Conservation (phyloP, 2,797 vertebrate species). For the Lateolabrax maculatus region DNA sequence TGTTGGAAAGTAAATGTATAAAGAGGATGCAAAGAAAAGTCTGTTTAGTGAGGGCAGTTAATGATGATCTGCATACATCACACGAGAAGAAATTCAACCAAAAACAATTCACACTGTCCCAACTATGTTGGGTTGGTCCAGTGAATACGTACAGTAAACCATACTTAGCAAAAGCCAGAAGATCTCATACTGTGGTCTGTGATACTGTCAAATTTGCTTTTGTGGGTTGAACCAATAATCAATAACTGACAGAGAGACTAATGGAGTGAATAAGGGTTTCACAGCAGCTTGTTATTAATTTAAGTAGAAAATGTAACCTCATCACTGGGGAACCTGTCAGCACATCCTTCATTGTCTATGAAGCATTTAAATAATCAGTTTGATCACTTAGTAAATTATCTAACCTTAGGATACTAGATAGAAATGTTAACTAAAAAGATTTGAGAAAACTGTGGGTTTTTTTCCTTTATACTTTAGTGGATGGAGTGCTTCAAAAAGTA, state of each 20-base stretch:
- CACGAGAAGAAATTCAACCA: too few species aligned
- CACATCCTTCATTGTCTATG: not conserved
- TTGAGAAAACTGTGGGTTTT: not conserved
- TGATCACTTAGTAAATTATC: not conserved
- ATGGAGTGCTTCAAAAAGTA: not conserved
- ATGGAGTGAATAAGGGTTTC: not conserved
- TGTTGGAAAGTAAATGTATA: not conserved
- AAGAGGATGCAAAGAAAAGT: too few species aligned
- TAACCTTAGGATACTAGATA: not conserved
- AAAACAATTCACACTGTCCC: not conserved
- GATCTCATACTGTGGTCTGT: not conserved
- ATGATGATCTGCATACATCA: too few species aligned
- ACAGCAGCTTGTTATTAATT: not conserved
- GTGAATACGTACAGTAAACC: not conserved
- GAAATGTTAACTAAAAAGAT: not conserved
- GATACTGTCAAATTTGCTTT: too few species aligned
- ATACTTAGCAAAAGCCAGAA: not conserved
- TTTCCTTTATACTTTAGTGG: not conserved
- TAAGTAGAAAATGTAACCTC: not conserved
- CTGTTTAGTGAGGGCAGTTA: too few species aligned
- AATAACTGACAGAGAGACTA: not conserved
- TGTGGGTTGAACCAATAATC: not conserved
- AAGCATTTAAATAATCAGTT: not conserved
- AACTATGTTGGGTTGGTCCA: too few species aligned
- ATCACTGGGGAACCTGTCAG: not conserved